These are phyloP conservation scores for Hylia prasina DNA, from an alignment of 2,113 vertebrate genomes.

Conservation along the genomic window DNA sequence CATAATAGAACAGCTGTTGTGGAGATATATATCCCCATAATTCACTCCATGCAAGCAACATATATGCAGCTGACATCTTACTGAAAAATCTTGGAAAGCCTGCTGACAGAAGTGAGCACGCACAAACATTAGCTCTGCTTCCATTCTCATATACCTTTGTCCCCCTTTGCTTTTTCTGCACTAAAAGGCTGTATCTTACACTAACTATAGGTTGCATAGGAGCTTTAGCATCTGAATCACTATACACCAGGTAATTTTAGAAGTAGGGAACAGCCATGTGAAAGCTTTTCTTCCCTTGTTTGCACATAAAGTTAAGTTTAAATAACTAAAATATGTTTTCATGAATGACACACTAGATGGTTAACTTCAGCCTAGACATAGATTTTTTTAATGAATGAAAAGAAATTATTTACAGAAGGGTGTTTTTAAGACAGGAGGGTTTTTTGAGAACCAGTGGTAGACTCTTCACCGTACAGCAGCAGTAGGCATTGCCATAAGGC, in stretches of 20 bases:
- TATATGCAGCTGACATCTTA: not conserved
- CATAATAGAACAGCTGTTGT: not conserved
- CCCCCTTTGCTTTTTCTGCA: not conserved
- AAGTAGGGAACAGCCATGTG: not conserved
- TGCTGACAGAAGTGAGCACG: not conserved
- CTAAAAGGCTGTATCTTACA: not conserved
- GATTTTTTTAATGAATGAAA: not conserved
- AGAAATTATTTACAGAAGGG: not conserved
- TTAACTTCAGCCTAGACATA: not conserved
- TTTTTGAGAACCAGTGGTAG: not conserved
- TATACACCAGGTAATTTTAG: not conserved
- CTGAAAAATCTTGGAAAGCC: not conserved
- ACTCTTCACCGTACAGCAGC: not conserved
- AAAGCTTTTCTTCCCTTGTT: not conserved
- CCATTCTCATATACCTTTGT: not conserved
- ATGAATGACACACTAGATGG: not conserved
- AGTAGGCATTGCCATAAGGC: not conserved
- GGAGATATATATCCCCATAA: not conserved
- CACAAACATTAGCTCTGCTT: not conserved
- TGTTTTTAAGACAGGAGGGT: not conserved
- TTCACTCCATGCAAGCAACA: not conserved
- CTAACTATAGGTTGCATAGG: not conserved
- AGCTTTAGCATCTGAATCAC: not conserved
- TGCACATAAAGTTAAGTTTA: not conserved
- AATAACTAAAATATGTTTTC: not conserved